phyloP scores from a whole-genome alignment of 1,140 invertebrate genomes.

The Drosophila eugracilis region DNA sequence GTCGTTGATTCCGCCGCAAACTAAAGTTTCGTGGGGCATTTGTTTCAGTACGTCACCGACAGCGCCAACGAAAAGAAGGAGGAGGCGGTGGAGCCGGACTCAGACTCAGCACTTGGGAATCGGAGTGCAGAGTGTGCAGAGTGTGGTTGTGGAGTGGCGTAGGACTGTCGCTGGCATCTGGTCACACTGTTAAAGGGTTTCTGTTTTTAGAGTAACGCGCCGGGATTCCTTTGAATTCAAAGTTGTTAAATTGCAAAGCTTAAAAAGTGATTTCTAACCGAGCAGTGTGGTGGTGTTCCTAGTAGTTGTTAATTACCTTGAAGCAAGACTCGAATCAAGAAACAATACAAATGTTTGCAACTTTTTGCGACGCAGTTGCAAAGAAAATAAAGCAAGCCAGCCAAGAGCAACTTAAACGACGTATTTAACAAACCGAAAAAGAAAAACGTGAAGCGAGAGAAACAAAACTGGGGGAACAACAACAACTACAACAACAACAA shows the following conservation, averaged over 20 bases:
- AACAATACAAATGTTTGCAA: conserved; percentile 53
- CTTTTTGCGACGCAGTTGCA: conserved; percentile 73
- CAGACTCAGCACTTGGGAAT: conserved; percentile 47
- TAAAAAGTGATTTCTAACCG: conserved; percentile 7
- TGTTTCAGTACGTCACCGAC: conserved; percentile 81
- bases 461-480: conserved; percentile 36
- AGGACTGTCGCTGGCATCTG: conserved; percentile 41
- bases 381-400: conserved; percentile 48
- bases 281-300: too few species aligned
- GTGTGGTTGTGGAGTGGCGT: conserved; percentile 5
- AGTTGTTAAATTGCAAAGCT: background rate
- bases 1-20: conserved; percentile 62
- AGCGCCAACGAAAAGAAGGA: conserved; percentile 80
- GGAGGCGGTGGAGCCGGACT: conserved; percentile 76
- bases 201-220: conserved; percentile 4
- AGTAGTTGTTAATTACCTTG: conserved; percentile 72
- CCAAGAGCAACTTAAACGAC: conserved; percentile 63
- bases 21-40: conserved; percentile 71
- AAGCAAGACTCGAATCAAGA: conserved; percentile 33
- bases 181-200: conserved; percentile 29
- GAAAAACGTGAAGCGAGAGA: conserved; percentile 6
- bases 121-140: conserved; percentile 5
- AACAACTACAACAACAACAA: conserved; percentile 39
- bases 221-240: conserved; percentile 1
- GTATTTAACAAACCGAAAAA: conserved; percentile 48